Base-by-base conservation (phyloP, 92 coral and sea anemone genomes). In the Diadumene lineata region DNA sequence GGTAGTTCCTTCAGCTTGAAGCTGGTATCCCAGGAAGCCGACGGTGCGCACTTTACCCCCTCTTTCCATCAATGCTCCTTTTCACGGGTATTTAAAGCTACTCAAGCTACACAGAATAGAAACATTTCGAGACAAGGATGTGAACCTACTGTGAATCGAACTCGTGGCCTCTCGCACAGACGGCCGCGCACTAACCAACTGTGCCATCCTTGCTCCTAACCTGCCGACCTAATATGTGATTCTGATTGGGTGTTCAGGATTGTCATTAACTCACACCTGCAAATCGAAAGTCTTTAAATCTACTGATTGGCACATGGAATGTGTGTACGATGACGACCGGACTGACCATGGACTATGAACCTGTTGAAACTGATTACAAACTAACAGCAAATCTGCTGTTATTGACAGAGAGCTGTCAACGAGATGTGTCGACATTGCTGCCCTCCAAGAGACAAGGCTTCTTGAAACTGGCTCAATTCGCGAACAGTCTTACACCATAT, bases 201-300 rank as follows among this genome's bases (percentile, higher is more conserved):
- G n/a, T n/a, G n/a, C n/a, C n/a, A n/a, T n/a, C n/a, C n/a, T n/a
- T n/a, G n/a, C n/a, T n/a, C n/a, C n/a, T n/a, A n/a, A n/a, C 73
- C 85, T 53, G 82, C n/a, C n/a, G n/a, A n/a, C n/a, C 81, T 80
- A 24, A 25, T n/a, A 67, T 56, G 34, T 73, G 78, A 73, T 51
- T 73, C 21, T 50, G 71, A 65, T n/a, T 84, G 81, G 81, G 85
- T 79, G 85, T 80, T 7, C 44, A 69, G 81, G 29, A 62, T 31
- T 43, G 64, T 69, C 34, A 48, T 9, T 0, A 56, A 63, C n/a
- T 9, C 60, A 34, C 68, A 56, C 73, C 34, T n/a, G 72, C 25
- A 27, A 83, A 46, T 43, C 11, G 1, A 56, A 74, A 74, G 64
- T 19, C 1, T 11, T 77, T 64, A 81, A 70, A 60, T 29, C 77